These are phyloP conservation scores for Tangara arthus DNA, from an alignment of 2,797 vertebrate species.

Conservation along the genomic window DNA sequence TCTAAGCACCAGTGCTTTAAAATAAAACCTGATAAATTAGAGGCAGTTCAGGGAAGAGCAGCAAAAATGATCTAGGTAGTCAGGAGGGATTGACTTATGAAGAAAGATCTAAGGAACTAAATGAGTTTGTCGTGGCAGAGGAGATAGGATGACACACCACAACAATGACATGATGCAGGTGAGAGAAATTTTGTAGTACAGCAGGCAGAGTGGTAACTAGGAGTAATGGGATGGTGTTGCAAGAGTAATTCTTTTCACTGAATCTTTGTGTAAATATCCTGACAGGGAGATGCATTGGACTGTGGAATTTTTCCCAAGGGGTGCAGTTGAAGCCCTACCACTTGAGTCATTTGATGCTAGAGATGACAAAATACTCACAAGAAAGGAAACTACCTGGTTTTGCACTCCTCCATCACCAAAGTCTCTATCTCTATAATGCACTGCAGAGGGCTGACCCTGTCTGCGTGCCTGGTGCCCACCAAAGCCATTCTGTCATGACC, in stretches of 20 bases:
- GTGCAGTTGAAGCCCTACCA: not conserved
- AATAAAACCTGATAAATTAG: constrained; percentile 19
- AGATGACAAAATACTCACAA: not conserved
- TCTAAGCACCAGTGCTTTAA: not conserved
- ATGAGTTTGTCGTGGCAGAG: not conserved
- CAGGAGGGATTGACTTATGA: not conserved
- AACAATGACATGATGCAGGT: not conserved
- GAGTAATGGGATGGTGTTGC: not conserved
- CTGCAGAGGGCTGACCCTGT: not conserved
- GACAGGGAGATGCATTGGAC: not conserved
- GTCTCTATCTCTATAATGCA: not conserved
- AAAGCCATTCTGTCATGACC: not conserved
- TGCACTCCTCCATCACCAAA: not conserved
- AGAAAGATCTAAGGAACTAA: not conserved
- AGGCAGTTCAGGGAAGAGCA: not conserved
- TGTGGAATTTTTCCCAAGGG: not conserved
- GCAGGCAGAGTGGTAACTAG: not conserved
- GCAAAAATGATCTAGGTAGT: not conserved
- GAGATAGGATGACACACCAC: not conserved
- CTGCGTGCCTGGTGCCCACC: not conserved
- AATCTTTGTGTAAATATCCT: not conserved
- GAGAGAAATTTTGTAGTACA: not conserved
- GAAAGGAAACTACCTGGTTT: not conserved
- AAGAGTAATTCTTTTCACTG: not conserved
- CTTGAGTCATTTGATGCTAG: not conserved